Conservation (phyloP, 2,113 vertebrate genomes). For the Silurus glanis region DNA sequence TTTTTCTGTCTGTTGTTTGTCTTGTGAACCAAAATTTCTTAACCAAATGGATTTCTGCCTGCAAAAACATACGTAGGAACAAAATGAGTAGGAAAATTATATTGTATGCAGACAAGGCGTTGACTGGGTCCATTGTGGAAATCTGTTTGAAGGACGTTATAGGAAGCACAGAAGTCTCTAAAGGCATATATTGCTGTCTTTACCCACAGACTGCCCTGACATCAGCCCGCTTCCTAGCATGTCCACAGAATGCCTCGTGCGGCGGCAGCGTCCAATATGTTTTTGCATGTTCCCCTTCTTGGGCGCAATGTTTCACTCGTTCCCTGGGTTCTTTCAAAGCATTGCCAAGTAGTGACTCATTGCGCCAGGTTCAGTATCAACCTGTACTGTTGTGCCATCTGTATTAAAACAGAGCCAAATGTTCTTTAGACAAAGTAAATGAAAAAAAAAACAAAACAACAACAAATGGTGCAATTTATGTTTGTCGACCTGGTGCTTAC, state of each 20-base stretch:
- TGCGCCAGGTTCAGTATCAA: constrained; percentile 59
- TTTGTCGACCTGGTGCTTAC: constrained; percentile 76
- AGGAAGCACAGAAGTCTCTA: constrained; percentile 34
- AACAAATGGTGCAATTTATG: constrained; percentile 65
- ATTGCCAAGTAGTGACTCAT: constrained; percentile 66
- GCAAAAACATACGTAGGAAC: constrained; percentile 51
- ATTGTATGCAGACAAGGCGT: constrained; percentile 56
- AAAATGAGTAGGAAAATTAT: constrained; percentile 44
- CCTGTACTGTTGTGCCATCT: constrained; percentile 64
- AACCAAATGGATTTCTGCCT: constrained; percentile 69
- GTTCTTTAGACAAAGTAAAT: constrained; percentile 54
- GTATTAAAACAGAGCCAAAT: constrained; percentile 57
- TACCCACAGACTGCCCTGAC: constrained; percentile 55
- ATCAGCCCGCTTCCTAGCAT: constrained; percentile 66
- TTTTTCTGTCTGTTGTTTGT: constrained; percentile 66
- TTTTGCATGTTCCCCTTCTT: constrained; percentile 68
- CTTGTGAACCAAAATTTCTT: constrained; percentile 66
- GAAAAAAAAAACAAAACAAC: background rate
- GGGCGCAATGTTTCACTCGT: constrained; percentile 46
- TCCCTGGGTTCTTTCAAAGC: constrained; percentile 58
- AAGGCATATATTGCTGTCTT: constrained; percentile 53
- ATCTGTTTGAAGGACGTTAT: constrained; percentile 55
- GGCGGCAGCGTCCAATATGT: constrained; percentile 61
- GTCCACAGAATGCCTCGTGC: constrained; percentile 66
- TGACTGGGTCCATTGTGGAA: constrained; percentile 48